These are phyloP conservation scores for Octodon degus DNA, from an alignment of 2,113 vertebrate genomes.

Conservation along the genomic window DNA sequence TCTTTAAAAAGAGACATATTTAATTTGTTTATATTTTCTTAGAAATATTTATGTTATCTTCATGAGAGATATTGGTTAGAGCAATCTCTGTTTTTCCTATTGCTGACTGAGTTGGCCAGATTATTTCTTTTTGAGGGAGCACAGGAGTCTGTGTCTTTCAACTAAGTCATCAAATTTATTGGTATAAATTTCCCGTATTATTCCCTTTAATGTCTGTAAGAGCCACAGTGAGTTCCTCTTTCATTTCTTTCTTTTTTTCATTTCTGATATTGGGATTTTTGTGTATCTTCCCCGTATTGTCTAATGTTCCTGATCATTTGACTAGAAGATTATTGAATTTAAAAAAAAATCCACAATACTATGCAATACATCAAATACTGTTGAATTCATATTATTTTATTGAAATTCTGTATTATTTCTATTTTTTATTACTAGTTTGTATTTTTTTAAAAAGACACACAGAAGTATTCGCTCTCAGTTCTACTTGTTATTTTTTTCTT, in stretches of 20 bases:
- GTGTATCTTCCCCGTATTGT: not conserved
- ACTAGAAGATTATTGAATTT: not conserved
- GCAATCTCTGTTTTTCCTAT: not conserved
- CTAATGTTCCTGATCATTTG: not conserved
- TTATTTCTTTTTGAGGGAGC: not conserved
- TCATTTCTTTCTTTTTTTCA: not conserved
- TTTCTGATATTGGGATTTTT: not conserved
- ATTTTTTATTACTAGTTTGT: not conserved
- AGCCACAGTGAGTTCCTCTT: not conserved
- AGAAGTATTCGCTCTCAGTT: not conserved
- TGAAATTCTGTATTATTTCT: no score
- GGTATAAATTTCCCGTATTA: not conserved
- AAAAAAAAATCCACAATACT: not conserved
- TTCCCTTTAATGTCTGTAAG: not conserved
- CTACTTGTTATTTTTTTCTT: not conserved
- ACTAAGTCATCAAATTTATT: not conserved
- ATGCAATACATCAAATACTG: not conserved
- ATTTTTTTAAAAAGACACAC: not conserved
- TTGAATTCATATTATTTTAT: no score
- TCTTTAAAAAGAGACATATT: not conserved
- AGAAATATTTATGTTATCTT: not conserved
- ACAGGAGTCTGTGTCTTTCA: not conserved
- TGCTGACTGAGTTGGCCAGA: not conserved
- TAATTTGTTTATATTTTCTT: slow-evolving; percentile 40
- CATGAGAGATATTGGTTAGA: not conserved